Evolutionary conservation across 2,113 vertebrate genomes (phyloP).

Genomic region (Perca fluviatilis): DNA sequence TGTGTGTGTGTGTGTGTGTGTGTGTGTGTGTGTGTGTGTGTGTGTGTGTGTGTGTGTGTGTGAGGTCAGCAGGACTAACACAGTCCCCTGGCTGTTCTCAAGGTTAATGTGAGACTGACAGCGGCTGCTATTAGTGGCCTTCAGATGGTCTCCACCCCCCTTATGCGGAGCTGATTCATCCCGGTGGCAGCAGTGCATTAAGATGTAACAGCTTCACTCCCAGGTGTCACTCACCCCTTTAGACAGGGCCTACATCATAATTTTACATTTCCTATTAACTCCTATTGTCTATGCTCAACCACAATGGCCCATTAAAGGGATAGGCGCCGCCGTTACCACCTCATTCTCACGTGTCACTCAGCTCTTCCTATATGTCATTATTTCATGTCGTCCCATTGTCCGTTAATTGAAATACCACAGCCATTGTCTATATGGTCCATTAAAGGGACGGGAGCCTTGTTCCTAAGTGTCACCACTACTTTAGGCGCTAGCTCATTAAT

Average conservation of each 20-base stretch:
- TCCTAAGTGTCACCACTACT: constrained; percentile 64
- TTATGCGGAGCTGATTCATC: constrained; percentile 69
- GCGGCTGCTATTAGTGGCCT: constrained; percentile 72
- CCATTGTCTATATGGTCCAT: constrained; percentile 76
- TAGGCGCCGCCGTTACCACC: constrained; percentile 47
- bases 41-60: constrained; percentile 20
- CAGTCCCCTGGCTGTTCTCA: constrained; percentile 77
- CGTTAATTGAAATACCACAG: constrained; percentile 79
- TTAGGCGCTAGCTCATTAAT: constrained; percentile 66
- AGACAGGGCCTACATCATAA: constrained; percentile 72
- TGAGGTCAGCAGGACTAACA: constrained; percentile 76
- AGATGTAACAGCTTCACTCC: constrained; percentile 74
- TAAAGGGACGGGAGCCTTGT: constrained; percentile 67
- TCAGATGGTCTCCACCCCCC: constrained; percentile 65
- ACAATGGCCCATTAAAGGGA: constrained; percentile 66
- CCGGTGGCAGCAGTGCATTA: constrained; percentile 77
- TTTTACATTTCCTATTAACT: constrained; percentile 76
- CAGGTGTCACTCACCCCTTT: constrained; percentile 77
- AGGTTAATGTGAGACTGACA: constrained; percentile 82
- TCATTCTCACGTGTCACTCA: constrained; percentile 56
- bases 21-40: constrained; percentile 38
- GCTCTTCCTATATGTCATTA: constrained; percentile 67
- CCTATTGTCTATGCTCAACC: constrained; percentile 58
- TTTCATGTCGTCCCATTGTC: constrained; percentile 69
- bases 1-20: constrained; percentile 30